Conservation (phyloP, 2,113 vertebrate genomes). For the Centropus unirufus region DNA sequence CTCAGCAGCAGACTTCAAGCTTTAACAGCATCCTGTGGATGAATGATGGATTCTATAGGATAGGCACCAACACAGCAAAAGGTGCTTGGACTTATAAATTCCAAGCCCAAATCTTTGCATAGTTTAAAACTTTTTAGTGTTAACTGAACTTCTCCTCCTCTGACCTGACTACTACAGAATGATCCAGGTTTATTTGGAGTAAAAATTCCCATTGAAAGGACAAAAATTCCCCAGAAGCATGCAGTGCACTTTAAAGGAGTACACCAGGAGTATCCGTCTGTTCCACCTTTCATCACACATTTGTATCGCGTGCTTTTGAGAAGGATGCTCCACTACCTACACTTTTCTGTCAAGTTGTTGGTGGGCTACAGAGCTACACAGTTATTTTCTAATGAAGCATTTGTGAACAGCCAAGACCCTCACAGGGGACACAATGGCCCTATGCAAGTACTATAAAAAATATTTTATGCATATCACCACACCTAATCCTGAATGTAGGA, state of each 20-base stretch:
- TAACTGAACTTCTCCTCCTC: background rate
- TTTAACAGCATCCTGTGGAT: background rate
- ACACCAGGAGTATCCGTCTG: background rate
- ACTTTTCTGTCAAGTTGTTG: background rate
- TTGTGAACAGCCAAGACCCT: background rate
- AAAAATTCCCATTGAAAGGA: background rate
- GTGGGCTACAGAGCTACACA: background rate
- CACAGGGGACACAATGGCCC: background rate
- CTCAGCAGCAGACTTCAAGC: background rate
- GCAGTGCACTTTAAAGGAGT: background rate
- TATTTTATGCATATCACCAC: background rate
- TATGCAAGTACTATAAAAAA: background rate
- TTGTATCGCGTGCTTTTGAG: background rate
- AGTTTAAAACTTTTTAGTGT: background rate
- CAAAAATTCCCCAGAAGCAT: background rate
- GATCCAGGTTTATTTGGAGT: background rate
- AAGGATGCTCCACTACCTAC: rapidly evolving
- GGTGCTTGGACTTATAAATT: background rate
- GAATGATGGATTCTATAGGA: background rate
- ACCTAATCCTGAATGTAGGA: background rate
- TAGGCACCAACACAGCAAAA: background rate
- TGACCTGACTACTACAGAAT: background rate
- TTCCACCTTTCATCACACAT: background rate
- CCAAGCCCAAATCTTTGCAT: background rate
- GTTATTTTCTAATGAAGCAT: background rate